Evolutionary conservation across 2,797 vertebrate species (phyloP).

Genomic region (Coracias cyanogaster): DNA sequence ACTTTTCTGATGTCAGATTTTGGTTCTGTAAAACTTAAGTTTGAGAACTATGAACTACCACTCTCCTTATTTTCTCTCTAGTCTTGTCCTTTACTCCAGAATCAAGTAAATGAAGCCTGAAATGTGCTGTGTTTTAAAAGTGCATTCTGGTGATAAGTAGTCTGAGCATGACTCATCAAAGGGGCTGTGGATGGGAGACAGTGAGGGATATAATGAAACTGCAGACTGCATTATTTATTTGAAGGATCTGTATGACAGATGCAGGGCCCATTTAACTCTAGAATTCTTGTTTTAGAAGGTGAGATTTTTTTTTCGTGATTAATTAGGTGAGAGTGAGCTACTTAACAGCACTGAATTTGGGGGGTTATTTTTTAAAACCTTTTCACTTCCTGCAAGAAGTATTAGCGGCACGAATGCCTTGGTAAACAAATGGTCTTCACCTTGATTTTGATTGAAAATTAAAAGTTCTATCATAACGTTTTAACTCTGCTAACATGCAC

Average conservation of each 20-base stretch:
- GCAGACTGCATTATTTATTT: background rate
- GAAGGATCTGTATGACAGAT: background rate
- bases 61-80: background rate
- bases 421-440: background rate
- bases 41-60: background rate
- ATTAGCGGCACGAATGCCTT: background rate
- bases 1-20: background rate
- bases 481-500: slow-evolving; percentile 47
- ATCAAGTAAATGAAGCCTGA: slow-evolving; percentile 26
- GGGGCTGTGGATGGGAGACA: background rate
- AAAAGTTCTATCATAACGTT: slow-evolving; percentile 29
- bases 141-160: background rate
- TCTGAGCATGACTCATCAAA: background rate
- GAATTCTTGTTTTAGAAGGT: background rate
- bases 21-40: background rate
- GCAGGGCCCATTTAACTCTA: background rate
- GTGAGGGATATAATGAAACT: background rate
- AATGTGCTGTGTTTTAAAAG: background rate
- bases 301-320: background rate
- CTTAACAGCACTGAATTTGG: background rate
- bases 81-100: background rate
- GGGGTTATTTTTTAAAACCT: background rate
- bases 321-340: background rate
- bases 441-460: slow-evolving; percentile 36
- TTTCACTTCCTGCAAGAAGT: background rate